Evolutionary conservation across 2,888 invertebrate genomes (phyloP), one percentile per base, ranked within the genome.

Genomic region (Drosophila merina): DNA sequence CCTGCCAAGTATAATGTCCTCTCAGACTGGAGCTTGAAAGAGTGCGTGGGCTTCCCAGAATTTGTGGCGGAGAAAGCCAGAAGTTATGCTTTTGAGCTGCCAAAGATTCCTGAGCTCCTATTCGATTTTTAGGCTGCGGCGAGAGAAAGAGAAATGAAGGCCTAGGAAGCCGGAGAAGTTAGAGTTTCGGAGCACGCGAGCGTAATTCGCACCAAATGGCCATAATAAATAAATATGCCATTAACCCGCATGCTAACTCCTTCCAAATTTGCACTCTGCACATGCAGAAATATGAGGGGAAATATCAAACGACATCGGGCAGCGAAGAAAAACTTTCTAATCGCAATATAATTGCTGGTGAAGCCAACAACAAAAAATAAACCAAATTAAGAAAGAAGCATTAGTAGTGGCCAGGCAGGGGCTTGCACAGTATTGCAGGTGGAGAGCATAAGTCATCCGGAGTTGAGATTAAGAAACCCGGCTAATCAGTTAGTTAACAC

Each of bases 251-350:
- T 42, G 20, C 63, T 36, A 30, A 38, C 30, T 38, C 60, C 50
- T 20, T 8, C 25, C 45, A 30, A 38, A 40, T 26, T 47, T 47
- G 50, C 56, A 38, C 38, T 30, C 44, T 31, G 55, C 51, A 52
- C 42, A 44, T 44, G 20, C 44, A 44, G 9, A 76, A 75, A 75
- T 58, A 44, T 67, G 59, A 72, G 68, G 48, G 52, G 52, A 70
- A 68, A 77, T 73, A 73, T 73, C 56, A 76, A 80, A 58, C 70
- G 72, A 72, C 72, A 70, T 83, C 63, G 33, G 72, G 59, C 59
- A 28, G 55, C 72, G n/a, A 69, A 48, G 26, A 36, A 49, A 80
- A 79, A 88, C 89, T 89, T 89, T 89, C 89, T 89, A 89, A 89
- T 89, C 88, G 88, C 86, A 75, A 72, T 75, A 79, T 87, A 89